Conservation (phyloP, 53 echinoderm and acorn worm species). For the Stichopus horrens region DNA sequence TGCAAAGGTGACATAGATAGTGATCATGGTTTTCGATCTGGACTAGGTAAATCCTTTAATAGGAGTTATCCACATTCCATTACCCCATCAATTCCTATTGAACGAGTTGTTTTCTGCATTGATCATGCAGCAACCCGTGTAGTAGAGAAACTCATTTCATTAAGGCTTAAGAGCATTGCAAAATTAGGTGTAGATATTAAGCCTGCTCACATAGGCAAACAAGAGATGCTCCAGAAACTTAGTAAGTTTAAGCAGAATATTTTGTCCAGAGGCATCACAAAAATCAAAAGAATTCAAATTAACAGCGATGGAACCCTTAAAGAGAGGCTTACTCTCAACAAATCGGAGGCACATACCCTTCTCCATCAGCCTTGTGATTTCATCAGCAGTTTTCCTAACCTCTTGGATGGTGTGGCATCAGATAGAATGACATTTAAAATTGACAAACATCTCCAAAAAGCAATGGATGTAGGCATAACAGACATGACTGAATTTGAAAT, state of each 20-base stretch:
- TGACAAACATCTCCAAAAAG: neutral
- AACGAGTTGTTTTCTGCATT: conserved; percentile 25
- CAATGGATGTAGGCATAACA: too few relatives aligned
- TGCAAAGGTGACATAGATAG: neutral
- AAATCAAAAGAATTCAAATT: neutral
- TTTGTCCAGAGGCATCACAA: neutral
- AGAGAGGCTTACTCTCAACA: neutral
- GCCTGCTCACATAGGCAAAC: neutral
- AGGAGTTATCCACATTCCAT: neutral
- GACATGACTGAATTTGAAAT: neutral
- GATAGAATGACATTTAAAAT: neutral
- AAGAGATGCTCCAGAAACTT: neutral
- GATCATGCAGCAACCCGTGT: conserved; percentile 43
- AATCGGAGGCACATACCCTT: conserved; percentile 1
- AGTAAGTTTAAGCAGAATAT: neutral
- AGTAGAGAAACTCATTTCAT: conserved; percentile 26
- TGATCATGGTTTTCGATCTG: neutral
- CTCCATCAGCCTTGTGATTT: neutral
- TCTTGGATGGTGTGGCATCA: neutral
- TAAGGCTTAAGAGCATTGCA: neutral
- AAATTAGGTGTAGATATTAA: neutral
- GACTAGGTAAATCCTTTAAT: neutral
- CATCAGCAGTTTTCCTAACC: neutral
- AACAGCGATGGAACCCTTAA: conserved; percentile 10
- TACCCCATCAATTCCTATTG: conserved; percentile 4